Conservation (phyloP, 2,797 vertebrate species). For the Coranthus polyacanthus region DNA sequence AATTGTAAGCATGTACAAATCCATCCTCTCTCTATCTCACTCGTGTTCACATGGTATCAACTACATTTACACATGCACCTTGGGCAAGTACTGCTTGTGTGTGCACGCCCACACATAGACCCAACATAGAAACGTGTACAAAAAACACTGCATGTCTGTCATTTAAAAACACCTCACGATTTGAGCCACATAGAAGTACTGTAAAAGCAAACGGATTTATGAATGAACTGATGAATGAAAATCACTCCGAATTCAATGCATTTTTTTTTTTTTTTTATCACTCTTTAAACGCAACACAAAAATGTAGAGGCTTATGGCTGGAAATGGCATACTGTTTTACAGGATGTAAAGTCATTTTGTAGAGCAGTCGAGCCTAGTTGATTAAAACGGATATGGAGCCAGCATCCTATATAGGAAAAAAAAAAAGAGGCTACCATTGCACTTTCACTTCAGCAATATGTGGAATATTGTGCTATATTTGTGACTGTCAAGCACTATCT, state of each 20-base stretch:
- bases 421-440: not conserved
- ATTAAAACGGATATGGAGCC: not conserved
- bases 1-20: slow-evolving; percentile 69
- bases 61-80: slow-evolving; percentile 65
- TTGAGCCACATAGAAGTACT: slow-evolving; percentile 25
- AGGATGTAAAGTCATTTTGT: not conserved
- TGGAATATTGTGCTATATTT: slow-evolving; percentile 8
- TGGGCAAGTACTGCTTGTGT: slow-evolving; percentile 51
- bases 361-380: not conserved
- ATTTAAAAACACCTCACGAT: slow-evolving; percentile 43
- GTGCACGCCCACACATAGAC: slow-evolving; percentile 54
- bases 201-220: slow-evolving; percentile 49
- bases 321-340: not conserved
- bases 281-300: not conserved
- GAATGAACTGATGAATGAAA: slow-evolving; percentile 56
- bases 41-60: slow-evolving; percentile 58
- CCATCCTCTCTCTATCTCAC: slow-evolving; percentile 61
- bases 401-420: not conserved
- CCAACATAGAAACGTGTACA: slow-evolving; percentile 46
- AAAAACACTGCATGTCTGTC: slow-evolving; percentile 30
- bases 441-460: not conserved
- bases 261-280: not conserved
- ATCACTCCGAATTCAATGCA: not conserved
- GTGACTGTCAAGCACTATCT: slow-evolving; percentile 16
- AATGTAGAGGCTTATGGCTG: not conserved